Conservation (phyloP, 64 coral and sea anemone genomes). For the Actinia equina region DNA sequence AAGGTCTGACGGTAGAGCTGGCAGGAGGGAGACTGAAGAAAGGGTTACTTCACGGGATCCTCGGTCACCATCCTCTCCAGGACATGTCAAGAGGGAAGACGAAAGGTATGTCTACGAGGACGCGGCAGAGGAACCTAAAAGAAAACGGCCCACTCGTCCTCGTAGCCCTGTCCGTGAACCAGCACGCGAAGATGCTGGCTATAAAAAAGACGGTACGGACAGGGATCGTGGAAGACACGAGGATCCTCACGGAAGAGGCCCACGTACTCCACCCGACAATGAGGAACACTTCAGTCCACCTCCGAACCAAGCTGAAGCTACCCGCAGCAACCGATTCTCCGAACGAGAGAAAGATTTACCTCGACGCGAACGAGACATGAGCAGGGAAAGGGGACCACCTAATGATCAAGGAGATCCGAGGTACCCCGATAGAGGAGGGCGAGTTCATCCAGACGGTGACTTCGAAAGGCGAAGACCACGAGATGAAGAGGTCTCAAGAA, state of each 20-base stretch:
- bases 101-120: not conserved
- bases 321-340: conserved; percentile 14
- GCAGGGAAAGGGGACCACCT: not conserved
- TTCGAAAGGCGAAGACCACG: conserved; percentile 12
- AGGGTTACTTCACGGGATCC: conserved; percentile 2
- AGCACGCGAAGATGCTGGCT: not conserved
- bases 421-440: conserved; percentile 20
- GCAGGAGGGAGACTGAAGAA: not conserved
- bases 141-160: not conserved
- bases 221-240: not conserved
- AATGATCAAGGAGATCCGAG: conserved; percentile 10
- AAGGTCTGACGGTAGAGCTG: conserved; percentile 8
- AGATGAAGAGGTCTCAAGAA: not conserved
- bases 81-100: not conserved
- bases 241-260: conserved; percentile 21
- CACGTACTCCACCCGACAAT: conserved; percentile 41
- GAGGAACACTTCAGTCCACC: not conserved
- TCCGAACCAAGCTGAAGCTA: not conserved
- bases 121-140: not conserved
- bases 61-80: conserved; percentile 37
- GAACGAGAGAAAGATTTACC: conserved; percentile 26
- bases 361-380: conserved; percentile 30
- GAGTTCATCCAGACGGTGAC: conserved; percentile 1
- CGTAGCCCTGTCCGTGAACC: conserved; percentile 5
- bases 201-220: not conserved